Evolutionary conservation across 2,113 vertebrate species (phyloP).

Genomic region (Clarias batrachus): DNA sequence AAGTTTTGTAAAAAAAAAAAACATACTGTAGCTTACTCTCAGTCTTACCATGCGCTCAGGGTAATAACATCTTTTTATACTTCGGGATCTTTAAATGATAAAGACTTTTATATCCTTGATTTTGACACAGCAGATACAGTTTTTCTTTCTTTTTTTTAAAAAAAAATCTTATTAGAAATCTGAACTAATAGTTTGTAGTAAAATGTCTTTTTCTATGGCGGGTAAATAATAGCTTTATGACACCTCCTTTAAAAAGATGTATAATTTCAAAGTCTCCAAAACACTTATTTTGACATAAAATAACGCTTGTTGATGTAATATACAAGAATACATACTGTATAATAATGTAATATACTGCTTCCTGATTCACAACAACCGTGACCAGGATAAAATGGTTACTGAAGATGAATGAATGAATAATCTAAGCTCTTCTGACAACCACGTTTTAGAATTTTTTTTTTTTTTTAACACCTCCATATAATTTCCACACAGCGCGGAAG

Average conservation of each 20-base stretch:
- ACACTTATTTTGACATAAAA: not conserved
- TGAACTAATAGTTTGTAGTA: not conserved
- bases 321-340: not conserved
- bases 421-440: not conserved
- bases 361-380: not conserved
- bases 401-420: not conserved
- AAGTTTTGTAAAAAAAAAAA: slow-evolving; percentile 29
- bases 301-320: not conserved
- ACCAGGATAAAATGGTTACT: not conserved
- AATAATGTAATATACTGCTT: not conserved
- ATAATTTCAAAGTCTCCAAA: not conserved
- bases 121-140: not conserved
- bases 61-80: not conserved
- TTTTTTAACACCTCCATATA: not conserved
- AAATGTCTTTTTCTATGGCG: not conserved
- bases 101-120: not conserved
- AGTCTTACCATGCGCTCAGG: slow-evolving; percentile 7
- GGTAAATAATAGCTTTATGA: not conserved
- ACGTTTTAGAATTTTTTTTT: not conserved
- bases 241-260: not conserved
- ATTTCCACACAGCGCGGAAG: not conserved
- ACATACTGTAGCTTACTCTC: slow-evolving; percentile 24
- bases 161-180: not conserved
- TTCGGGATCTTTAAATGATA: not conserved
- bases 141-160: not conserved